A percentile compares a stretch with the other conserved stretches of the same genome.
Evolutionary conservation across 2,113 vertebrate species (phyloP).

Genomic region (Andinoacara biseriatus): DNA sequence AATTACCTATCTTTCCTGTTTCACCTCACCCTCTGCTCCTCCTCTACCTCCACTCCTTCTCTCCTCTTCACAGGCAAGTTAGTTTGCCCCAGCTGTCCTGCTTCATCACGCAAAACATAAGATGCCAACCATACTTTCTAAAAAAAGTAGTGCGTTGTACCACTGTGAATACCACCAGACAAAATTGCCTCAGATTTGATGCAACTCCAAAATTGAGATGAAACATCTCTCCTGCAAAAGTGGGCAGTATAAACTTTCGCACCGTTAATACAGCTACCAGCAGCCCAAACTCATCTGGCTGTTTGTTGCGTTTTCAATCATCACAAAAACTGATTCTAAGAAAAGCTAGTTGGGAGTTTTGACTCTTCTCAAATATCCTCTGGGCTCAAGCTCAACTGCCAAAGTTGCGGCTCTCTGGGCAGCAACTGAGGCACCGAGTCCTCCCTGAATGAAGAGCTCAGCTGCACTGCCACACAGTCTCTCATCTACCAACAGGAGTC

Average conservation of each 20-base stretch:
- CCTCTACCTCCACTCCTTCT: constrained; percentile 5
- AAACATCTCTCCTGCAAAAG: not conserved
- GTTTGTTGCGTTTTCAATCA: not conserved
- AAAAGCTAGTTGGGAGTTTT: constrained; percentile 23
- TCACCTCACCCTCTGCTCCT: constrained; percentile 26
- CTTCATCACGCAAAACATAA: constrained; percentile 29
- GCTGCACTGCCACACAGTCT: constrained; percentile 17
- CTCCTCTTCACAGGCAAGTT: constrained; percentile 33
- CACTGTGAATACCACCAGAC: not conserved
- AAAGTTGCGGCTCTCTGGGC: constrained; percentile 16
- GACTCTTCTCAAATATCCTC: not conserved
- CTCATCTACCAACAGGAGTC: constrained; percentile 52
- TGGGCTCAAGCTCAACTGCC: not conserved
- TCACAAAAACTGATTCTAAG: not conserved
- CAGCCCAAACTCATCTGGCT: not conserved
- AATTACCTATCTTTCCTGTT: constrained; percentile 56
- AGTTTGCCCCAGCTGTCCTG: constrained; percentile 25
- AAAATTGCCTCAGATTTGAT: not conserved
- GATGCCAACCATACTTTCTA: not conserved
- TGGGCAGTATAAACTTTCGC: not conserved
- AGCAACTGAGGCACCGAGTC: constrained; percentile 7
- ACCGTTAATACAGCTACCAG: not conserved
- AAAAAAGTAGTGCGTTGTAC: not conserved
- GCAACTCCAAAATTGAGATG: not conserved
- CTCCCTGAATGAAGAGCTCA: constrained; percentile 37